Conservation (phyloP, 2,888 invertebrate genomes). For the Melanophora roralis region DNA sequence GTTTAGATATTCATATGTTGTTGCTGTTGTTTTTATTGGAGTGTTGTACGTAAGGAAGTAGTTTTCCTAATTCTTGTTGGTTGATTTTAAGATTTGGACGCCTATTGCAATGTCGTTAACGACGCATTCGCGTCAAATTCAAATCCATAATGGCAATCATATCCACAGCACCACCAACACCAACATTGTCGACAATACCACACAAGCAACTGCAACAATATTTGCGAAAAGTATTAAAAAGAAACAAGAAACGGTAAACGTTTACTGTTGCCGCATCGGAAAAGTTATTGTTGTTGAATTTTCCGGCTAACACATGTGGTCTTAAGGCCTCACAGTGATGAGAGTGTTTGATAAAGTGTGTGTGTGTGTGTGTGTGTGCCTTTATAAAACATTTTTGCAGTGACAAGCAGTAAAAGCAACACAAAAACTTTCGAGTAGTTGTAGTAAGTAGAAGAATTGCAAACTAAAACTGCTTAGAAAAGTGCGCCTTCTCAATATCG, state of each 20-base stretch:
- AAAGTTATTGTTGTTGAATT: conserved; percentile 49
- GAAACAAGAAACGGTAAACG: not conserved
- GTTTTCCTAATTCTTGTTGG: conserved; percentile 57
- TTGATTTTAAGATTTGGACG: conserved; percentile 54
- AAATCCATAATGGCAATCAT: not conserved
- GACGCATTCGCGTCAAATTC: conserved; percentile 52
- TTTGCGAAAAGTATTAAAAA: not conserved
- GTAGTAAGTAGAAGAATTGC: conserved; percentile 1
- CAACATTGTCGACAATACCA: not conserved
- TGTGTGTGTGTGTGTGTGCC: not conserved
- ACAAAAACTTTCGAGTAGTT: conserved; percentile 48
- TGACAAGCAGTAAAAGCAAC: conserved; percentile 48
- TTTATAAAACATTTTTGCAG: conserved; percentile 6
- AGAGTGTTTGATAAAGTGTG: not conserved
- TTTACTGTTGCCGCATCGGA: conserved; percentile 47
- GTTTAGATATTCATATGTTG: not conserved
- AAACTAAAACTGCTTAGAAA: conserved; percentile 57
- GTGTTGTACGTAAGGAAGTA: conserved; percentile 52
- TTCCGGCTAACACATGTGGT: conserved; percentile 37
- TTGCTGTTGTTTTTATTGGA: no score
- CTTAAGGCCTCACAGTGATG: not conserved
- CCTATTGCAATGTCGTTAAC: conserved; percentile 50
- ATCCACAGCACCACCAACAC: not conserved
- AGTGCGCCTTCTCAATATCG: conserved; percentile 58
- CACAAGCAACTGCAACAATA: not conserved